Evolutionary conservation across 2,888 invertebrate species (phyloP).

Genomic region (Drosophila nr. perissopoda): DNA sequence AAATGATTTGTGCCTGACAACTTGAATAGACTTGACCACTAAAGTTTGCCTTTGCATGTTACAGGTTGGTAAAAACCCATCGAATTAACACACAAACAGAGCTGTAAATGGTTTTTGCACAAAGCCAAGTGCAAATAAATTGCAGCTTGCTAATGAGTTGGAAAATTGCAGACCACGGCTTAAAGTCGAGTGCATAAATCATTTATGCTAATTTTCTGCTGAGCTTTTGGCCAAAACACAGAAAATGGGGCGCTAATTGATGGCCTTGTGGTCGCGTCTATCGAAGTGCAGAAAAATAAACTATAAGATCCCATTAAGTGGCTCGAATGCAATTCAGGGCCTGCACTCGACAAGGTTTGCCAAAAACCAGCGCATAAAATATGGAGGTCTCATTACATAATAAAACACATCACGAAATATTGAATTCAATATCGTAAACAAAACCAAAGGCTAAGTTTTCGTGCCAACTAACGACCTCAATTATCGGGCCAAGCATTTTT

Average conservation of each 20-base stretch:
- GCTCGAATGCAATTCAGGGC: conserved; percentile 70
- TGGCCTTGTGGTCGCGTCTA: conserved; percentile 55
- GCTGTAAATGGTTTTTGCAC: conserved; percentile 27
- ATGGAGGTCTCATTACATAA: conserved; percentile 50
- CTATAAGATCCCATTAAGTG: conserved; percentile 50
- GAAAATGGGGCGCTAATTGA: conserved; percentile 62
- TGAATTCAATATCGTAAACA: conserved; percentile 45
- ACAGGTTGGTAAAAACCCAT: conserved; percentile 8
- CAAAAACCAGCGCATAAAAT: conserved; percentile 42
- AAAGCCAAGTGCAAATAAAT: conserved; percentile 55
- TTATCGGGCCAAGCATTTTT: conserved; percentile 32
- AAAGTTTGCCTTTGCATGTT: not conserved
- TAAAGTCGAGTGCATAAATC: conserved; percentile 63
- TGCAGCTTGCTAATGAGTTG: conserved; percentile 64
- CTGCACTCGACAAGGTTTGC: conserved; percentile 57
- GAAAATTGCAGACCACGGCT: conserved; percentile 60
- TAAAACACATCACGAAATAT: conserved; percentile 57
- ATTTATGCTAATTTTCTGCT: conserved; percentile 63
- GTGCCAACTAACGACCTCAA: conserved; percentile 62
- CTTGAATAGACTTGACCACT: not conserved
- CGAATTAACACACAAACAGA: conserved; percentile 13
- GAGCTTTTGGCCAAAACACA: conserved; percentile 25
- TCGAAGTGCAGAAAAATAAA: conserved; percentile 10
- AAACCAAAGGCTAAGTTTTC: conserved; percentile 24
- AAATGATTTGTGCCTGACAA: conserved; percentile 4